Percentiles rank a stretch among this genome's conserved stretches.
These are phyloP conservation scores for Lycopodina hypogea DNA, from an alignment of 37 sponge, comb jelly and placozoan genomes.

Conservation along the genomic window DNA sequence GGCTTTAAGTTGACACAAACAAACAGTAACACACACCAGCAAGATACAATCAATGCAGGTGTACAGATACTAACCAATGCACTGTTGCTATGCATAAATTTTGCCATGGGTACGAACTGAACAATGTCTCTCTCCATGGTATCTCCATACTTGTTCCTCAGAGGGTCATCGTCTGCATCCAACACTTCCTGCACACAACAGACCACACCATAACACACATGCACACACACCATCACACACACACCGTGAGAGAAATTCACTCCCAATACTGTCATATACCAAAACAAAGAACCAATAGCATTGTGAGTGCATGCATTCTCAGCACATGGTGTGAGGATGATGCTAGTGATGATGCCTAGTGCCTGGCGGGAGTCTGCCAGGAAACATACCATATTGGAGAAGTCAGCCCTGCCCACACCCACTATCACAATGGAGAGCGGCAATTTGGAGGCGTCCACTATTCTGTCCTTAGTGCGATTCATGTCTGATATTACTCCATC, in stretches of 20 bases:
- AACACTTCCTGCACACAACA: constrained; percentile 59
- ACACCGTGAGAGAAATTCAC: constrained; percentile 85
- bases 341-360: too few relatives aligned
- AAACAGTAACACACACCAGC: not conserved
- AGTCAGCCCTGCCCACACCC: constrained; percentile 88
- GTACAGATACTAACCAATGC: constrained; percentile 77
- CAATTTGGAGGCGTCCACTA: constrained; percentile 76
- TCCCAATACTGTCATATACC: constrained; percentile 50
- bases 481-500: constrained; percentile 92
- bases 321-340: not conserved
- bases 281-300: not conserved
- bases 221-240: too few relatives aligned
- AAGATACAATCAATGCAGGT: not conserved
- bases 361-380: too few relatives aligned
- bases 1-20: not conserved
- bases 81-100: constrained; percentile 54
- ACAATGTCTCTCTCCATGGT: constrained; percentile 85
- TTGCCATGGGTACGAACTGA: constrained; percentile 85
- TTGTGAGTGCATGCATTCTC: not conserved
- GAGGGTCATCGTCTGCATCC: constrained; percentile 87
- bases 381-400: constrained; percentile 74
- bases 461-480: constrained; percentile 69
- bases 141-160: constrained; percentile 51
- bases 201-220: not conserved
- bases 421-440: constrained; percentile 94